Conservation (phyloP, 2,797 vertebrate genomes). For the Coilia nasus region DNA sequence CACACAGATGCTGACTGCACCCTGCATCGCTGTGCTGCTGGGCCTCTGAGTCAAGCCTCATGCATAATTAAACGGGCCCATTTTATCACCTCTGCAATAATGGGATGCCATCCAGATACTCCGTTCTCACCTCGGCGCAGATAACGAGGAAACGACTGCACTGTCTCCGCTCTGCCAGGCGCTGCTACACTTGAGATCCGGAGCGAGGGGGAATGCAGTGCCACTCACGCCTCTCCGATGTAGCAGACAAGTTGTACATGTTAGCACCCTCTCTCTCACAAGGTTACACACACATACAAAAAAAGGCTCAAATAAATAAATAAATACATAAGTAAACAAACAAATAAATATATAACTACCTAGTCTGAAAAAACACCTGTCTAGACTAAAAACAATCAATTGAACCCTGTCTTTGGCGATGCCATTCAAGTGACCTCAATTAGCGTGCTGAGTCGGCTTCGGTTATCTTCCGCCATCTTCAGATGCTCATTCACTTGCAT, state of each 20-base stretch:
- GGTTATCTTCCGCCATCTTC: conserved; percentile 25
- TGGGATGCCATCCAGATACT: neutral
- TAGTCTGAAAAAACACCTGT: neutral
- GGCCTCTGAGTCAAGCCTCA: neutral
- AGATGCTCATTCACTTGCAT: conserved; percentile 34
- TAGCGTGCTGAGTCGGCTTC: conserved; percentile 7
- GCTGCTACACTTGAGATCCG: no score
- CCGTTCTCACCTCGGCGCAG: neutral
- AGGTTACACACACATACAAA: no score
- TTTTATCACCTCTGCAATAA: neutral
- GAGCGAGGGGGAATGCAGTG: no score
- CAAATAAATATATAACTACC: neutral
- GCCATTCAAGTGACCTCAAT: conserved; percentile 1
- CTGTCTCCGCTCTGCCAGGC: neutral
- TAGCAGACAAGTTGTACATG: no score
- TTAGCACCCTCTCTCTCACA: no score
- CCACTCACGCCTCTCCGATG: no score
- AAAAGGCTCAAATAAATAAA: neutral
- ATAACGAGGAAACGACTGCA: neutral
- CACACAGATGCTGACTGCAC: neutral
- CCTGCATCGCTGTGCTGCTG: neutral
- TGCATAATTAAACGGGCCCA: conserved; percentile 12
- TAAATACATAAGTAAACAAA: neutral
- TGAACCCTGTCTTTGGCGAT: neutral
- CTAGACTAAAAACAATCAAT: neutral